Percentiles rank a stretch among this genome's conserved stretches.
Conservation (phyloP, 2,797 vertebrate species). For the Buphagus erythrorhynchus region DNA sequence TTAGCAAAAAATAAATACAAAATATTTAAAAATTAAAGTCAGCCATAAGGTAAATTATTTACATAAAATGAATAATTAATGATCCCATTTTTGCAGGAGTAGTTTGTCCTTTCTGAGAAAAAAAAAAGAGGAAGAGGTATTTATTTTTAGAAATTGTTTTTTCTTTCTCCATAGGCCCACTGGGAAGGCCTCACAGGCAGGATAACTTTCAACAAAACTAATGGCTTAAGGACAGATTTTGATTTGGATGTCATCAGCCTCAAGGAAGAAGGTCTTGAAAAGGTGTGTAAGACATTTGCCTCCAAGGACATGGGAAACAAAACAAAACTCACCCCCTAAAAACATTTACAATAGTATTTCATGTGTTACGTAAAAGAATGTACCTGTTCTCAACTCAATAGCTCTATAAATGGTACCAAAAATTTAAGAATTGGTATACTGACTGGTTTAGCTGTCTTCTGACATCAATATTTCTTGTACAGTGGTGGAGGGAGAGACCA, state of each 20-base stretch:
- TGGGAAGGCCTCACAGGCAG: slow-evolving; percentile 98
- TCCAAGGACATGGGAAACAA: not conserved
- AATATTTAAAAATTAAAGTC: not conserved
- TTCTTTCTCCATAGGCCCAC: slow-evolving; percentile 84
- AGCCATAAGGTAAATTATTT: slow-evolving; percentile 71
- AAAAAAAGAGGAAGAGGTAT: not conserved
- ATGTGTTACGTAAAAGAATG: not conserved
- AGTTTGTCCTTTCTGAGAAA: not conserved
- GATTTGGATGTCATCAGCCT: slow-evolving; percentile 98
- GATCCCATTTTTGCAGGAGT: slow-evolving; percentile 12
- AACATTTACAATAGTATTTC: not conserved
- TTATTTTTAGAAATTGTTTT: slow-evolving; percentile 69
- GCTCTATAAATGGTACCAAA: not conserved
- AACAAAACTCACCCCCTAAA: not conserved
- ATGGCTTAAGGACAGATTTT: slow-evolving; percentile 97
- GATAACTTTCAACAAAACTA: slow-evolving; percentile 97
- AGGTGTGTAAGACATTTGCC: slow-evolving; percentile 80
- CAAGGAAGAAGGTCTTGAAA: slow-evolving; percentile 96
- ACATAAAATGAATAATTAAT: slow-evolving; percentile 65
- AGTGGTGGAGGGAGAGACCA: not conserved
- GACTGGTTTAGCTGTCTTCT: not conserved
- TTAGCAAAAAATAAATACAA: not conserved
- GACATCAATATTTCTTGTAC: not conserved
- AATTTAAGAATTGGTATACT: not conserved
- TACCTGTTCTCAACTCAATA: not conserved